A percentile compares a stretch with the other conserved stretches of the same genome.
Evolutionary conservation across 2,888 invertebrate species (phyloP).

Genomic region (Xanthorhoe spadicearia): DNA sequence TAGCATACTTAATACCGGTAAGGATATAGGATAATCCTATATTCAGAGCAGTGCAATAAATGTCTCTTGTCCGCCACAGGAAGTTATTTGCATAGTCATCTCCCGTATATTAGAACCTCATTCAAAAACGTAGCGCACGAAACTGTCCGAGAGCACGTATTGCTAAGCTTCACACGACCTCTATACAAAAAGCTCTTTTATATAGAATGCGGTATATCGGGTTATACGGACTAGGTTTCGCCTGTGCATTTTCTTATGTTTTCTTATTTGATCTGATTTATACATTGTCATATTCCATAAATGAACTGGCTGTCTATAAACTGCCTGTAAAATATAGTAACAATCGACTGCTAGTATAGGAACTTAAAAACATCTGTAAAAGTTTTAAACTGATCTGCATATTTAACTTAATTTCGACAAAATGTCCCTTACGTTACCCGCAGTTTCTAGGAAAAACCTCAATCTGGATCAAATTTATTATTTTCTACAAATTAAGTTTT

Average conservation of each 20-base stretch:
- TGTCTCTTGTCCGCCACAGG: conserved; percentile 2
- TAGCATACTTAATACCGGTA: not conserved
- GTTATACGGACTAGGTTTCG: too few relatives aligned
- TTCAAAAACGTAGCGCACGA: conserved; percentile 25
- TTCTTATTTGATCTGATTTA: not conserved
- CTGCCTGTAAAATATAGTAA: too few relatives aligned
- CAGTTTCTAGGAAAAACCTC: too few relatives aligned
- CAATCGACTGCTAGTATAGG: too few relatives aligned
- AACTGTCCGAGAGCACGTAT: conserved; percentile 35
- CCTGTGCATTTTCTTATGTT: not conserved
- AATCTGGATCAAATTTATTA: too few relatives aligned
- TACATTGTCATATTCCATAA: too few relatives aligned
- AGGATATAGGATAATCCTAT: not conserved
- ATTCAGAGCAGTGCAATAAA: conserved; percentile 20
- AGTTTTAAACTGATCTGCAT: too few relatives aligned
- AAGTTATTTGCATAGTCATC: conserved; percentile 27
- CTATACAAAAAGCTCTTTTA: conserved; percentile 2
- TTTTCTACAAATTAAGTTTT: too few relatives aligned
- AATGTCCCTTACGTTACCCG: too few relatives aligned
- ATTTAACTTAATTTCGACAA: too few relatives aligned
- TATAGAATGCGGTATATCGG: not conserved
- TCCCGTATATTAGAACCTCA: conserved; percentile 18
- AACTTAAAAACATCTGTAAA: too few relatives aligned
- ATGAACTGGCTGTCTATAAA: too few relatives aligned
- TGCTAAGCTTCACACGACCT: conserved; percentile 34